Conservation (phyloP, 2,888 invertebrate species). For the Pristionchus entomophagus region DNA sequence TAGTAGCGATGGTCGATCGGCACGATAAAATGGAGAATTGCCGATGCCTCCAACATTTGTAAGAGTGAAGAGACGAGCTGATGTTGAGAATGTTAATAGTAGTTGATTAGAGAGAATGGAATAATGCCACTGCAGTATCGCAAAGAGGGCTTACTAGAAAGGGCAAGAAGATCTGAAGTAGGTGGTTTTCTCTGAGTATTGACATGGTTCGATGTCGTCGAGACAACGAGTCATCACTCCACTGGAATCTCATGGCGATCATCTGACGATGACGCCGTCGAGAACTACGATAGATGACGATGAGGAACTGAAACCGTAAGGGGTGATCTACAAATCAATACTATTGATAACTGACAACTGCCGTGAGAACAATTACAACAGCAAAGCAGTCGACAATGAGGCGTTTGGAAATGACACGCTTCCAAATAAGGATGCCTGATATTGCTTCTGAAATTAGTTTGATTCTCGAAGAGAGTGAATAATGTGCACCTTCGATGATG, state of each 20-base stretch:
- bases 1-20: constrained; percentile 19
- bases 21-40: background rate
- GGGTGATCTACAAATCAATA: too few relatives aligned
- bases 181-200: background rate
- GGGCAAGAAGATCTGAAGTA: background rate
- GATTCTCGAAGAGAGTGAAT: background rate
- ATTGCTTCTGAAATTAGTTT: background rate
- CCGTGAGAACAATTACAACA: background rate
- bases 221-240: background rate
- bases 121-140: too few relatives aligned
- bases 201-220: background rate
- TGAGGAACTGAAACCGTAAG: background rate
- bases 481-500: background rate
- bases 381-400: background rate
- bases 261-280: background rate
- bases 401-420: background rate
- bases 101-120: too few relatives aligned
- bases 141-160: background rate
- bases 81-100: background rate
- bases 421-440: background rate
- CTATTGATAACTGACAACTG: background rate
- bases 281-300: background rate
- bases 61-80: background rate
- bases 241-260: constrained; percentile 7
- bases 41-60: background rate